Conservation (phyloP, 35 echinoderm and acorn worm species). For the Amphiura filiformis region DNA sequence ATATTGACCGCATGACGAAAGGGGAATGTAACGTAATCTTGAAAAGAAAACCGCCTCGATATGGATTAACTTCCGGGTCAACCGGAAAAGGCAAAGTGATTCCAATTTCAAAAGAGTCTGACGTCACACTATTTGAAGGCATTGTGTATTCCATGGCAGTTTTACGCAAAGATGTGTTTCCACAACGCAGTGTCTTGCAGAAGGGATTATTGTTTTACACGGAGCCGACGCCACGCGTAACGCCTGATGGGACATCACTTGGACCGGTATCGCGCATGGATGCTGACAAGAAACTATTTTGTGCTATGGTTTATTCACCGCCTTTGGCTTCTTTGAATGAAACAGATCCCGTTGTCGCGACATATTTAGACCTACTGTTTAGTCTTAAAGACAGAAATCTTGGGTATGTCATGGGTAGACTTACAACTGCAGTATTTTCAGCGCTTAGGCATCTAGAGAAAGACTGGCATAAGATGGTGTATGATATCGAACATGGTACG, state of each 20-base stretch:
- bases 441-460: slow-evolving; percentile 27
- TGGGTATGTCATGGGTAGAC: neutral
- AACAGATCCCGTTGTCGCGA: slow-evolving; percentile 6
- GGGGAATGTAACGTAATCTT: slow-evolving; percentile 55
- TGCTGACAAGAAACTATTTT: neutral
- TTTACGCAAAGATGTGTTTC: neutral
- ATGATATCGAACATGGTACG: slow-evolving; percentile 24
- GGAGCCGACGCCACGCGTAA: neutral
- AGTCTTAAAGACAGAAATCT: slow-evolving; percentile 38
- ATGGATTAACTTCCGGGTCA: slow-evolving; percentile 46
- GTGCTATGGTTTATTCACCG: neutral
- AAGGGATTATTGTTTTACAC: neutral
- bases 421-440: slow-evolving; percentile 4
- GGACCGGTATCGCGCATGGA: neutral
- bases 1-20: slow-evolving; percentile 35
- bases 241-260: neutral
- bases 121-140: neutral
- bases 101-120: neutral
- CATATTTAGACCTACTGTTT: slow-evolving; percentile 52
- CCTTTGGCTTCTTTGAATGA: slow-evolving; percentile 19
- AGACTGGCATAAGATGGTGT: slow-evolving; percentile 31
- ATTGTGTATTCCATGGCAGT: neutral
- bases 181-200: slow-evolving; percentile 11
- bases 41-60: neutral
- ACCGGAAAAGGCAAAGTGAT: slow-evolving; percentile 51